phyloP scores from a whole-genome alignment of 2,113 vertebrate species.

The Ptilonorhynchus violaceus region DNA sequence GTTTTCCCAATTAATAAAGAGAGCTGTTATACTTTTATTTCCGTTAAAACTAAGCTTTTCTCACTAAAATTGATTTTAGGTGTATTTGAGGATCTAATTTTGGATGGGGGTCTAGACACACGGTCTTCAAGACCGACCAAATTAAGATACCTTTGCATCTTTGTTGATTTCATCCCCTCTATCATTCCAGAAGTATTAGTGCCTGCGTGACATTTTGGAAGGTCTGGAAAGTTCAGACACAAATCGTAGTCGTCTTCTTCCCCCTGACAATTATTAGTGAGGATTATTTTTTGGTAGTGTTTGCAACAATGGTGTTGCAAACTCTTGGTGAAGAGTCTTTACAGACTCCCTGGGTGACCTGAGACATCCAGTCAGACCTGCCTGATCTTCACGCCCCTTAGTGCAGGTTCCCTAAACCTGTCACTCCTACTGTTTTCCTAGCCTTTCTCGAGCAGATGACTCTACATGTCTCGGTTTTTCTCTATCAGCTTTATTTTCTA shows the following conservation, averaged over 20 bases:
- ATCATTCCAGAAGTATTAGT: neutral
- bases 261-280: neutral
- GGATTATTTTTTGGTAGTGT: neutral
- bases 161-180: neutral
- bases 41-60: neutral
- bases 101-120: neutral
- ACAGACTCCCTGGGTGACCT: neutral
- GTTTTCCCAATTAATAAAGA: neutral
- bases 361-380: neutral
- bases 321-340: neutral
- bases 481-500: neutral
- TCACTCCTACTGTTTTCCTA: neutral
- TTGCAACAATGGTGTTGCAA: neutral
- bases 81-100: neutral
- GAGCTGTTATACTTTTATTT: neutral
- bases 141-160: neutral
- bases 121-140: neutral
- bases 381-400: neutral
- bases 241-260: neutral
- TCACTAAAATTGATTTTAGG: neutral
- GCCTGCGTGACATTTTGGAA: neutral
- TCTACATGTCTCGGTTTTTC: neutral
- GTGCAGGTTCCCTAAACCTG: neutral
- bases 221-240: neutral
- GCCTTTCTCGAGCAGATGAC: neutral